Evolutionary conservation across 2,797 vertebrate species (phyloP).

Genomic region (Melanotaenia parkinsoni): DNA sequence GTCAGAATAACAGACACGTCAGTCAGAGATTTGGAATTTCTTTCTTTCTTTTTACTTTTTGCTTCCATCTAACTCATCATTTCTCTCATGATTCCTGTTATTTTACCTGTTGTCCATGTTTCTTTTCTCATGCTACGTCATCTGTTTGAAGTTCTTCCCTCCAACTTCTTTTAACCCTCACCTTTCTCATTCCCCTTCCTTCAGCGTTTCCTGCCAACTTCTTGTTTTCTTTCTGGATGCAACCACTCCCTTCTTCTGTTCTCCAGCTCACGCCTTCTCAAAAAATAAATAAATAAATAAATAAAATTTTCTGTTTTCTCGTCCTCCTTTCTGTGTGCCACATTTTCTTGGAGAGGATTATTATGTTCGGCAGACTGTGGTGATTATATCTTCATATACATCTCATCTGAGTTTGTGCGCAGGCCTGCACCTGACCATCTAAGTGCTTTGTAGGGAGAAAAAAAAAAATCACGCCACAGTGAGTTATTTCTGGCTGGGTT

Average conservation of each 20-base stretch:
- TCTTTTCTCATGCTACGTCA: not conserved
- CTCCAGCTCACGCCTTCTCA: not conserved
- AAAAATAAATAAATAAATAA: constrained; percentile 2
- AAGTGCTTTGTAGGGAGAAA: constrained; percentile 60
- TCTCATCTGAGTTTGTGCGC: constrained; percentile 53
- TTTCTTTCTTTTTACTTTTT: not conserved
- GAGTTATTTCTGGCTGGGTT: constrained; percentile 80
- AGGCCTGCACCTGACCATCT: constrained; percentile 52
- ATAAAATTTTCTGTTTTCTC: not conserved
- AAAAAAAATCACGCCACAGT: constrained; percentile 73
- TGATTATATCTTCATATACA: constrained; percentile 41
- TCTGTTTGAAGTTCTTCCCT: not conserved
- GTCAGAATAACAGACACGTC: constrained; percentile 39
- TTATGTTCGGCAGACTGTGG: constrained; percentile 48
- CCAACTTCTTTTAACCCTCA: not conserved
- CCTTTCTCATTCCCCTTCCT: not conserved
- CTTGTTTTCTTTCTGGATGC: not conserved
- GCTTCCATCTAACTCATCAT: not conserved
- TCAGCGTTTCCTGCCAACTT: not conserved
- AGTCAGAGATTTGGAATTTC: constrained; percentile 25
- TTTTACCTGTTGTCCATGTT: not conserved
- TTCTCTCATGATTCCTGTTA: not conserved
- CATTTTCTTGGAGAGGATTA: constrained; percentile 60
- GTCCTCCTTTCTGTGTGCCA: not conserved
- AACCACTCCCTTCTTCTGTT: not conserved